A percentile compares a stretch with the other conserved stretches of the same genome.
Conservation (phyloP, 2,888 invertebrate species). For the Timandra comae region DNA sequence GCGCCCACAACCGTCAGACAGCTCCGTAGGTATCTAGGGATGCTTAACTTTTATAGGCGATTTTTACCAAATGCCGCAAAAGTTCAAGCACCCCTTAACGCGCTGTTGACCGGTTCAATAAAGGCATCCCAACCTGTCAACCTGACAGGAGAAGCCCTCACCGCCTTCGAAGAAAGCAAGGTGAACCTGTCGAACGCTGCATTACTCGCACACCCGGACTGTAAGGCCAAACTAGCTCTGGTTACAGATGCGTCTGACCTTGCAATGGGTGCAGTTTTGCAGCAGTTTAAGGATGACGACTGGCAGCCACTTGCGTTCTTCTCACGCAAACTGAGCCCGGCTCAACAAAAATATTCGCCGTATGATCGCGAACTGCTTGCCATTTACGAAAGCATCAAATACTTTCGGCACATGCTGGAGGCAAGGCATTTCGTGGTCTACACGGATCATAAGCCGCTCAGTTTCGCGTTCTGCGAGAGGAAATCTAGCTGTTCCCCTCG, state of each 20-base stretch:
- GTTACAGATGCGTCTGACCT: constrained; percentile 41
- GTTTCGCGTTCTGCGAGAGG: constrained; percentile 30
- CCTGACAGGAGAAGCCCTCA: constrained; percentile 13
- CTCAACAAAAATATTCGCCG: constrained; percentile 35
- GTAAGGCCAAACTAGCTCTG: constrained; percentile 27
- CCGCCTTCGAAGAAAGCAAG: constrained; percentile 30
- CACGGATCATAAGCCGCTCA: constrained; percentile 35
- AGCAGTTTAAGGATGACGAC: constrained; percentile 26
- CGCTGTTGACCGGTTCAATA: constrained; percentile 17
- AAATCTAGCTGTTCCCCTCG: constrained; percentile 33
- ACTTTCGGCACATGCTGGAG: constrained; percentile 43
- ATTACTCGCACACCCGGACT: constrained; percentile 34
- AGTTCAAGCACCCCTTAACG: constrained; percentile 14
- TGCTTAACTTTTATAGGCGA: constrained; percentile 19
- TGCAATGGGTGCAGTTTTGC: constrained; percentile 41
- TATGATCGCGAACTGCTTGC: constrained; percentile 46
- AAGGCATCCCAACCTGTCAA: constrained; percentile 27
- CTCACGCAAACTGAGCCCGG: constrained; percentile 31
- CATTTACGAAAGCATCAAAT: constrained; percentile 34
- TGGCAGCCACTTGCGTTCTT: constrained; percentile 44
- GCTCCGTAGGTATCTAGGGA: constrained; percentile 16
- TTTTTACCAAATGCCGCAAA: constrained; percentile 18
- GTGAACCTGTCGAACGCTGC: constrained; percentile 26
- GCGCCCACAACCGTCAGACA: constrained; percentile 15
- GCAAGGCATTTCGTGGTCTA: constrained; percentile 7